These are phyloP conservation scores for Coregonus sp. DNA, from an alignment of 2,797 vertebrate genomes.

Conservation along the genomic window DNA sequence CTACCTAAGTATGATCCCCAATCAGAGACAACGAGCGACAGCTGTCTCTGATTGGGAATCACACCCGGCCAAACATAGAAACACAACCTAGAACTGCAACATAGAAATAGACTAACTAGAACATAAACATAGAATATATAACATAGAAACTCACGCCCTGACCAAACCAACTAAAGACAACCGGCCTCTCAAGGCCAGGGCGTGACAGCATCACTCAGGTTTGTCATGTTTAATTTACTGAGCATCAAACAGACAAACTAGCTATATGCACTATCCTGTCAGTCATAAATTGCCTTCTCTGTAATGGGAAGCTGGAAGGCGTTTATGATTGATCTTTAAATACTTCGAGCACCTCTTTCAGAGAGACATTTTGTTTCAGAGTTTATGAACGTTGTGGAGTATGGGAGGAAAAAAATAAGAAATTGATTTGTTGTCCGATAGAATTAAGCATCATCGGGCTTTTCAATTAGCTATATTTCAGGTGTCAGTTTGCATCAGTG, in stretches of 20 bases:
- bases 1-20: no score
- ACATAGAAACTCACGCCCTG: no score
- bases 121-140: no score
- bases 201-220: conserved; percentile 14
- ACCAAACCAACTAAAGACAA: no score
- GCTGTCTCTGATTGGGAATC: no score
- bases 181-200: no score
- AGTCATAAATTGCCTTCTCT: neutral
- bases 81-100: no score
- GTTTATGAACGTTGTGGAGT: conserved; percentile 52
- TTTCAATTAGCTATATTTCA: conserved; percentile 73
- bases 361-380: conserved; percentile 51
- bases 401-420: conserved; percentile 7
- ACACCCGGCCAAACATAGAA: no score
- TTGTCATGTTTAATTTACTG: conserved; percentile 35
- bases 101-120: no score
- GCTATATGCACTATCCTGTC: conserved; percentile 33
- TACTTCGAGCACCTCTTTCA: conserved; percentile 39
- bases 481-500: conserved; percentile 67
- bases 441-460: conserved; percentile 58
- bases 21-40: no score
- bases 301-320: conserved; percentile 46
- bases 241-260: conserved; percentile 37
- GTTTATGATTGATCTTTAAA: conserved; percentile 50
- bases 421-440: conserved; percentile 62